Base-by-base conservation (phyloP, 2,797 vertebrate genomes). In the Sandelia bainsii region DNA sequence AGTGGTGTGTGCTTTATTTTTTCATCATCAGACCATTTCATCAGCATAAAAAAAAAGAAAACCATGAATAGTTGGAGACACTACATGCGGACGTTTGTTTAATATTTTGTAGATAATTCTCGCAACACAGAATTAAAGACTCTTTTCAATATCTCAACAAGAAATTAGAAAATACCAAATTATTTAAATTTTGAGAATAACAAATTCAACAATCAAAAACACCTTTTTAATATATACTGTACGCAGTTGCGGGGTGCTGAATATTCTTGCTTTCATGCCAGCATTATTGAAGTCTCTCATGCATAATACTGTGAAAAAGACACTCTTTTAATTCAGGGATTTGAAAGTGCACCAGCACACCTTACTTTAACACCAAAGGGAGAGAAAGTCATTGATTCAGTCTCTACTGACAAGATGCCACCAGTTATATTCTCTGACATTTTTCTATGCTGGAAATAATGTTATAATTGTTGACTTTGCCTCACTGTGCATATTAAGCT, bases 401-500 rank as follows among this genome's bases (percentile, higher is more conserved):
- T 84, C 86, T 87, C 79, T 22, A 39, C 82, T 93, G 88, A 92
- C 89, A 89, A 91, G 84, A 86, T 85, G 88, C 86, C 91, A 92
- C 84, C 79, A 85, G 88, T 89, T 92, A 91, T 88, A 88, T 86
- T 91, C 86, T 72, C 87, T 89, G 92, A 92, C 91, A 89, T 88
- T 90, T 84, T 84, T 87, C 85, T 77, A 84, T 77, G 84, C 85
- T 82, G 86, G 84, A 92, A 93, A 93, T 91, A 93, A 91, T 92
- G 90, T 93, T 92, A 91, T 92, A 92, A 94, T 93, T 92, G 91
- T 92, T 92, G 92, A 93, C 90, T 92, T 89, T 87, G 86, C 89
- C 89, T 91, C 82, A 76, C 85, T 81, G 81, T 87, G 90, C 89
- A 91, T 89, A 92, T 92, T 93, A 92, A 91, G 89, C 86, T 79